Evolutionary conservation across 2,797 vertebrate species (phyloP), one percentile per base, ranked within the genome.

Genomic region (Rhinogobio ventralis): DNA sequence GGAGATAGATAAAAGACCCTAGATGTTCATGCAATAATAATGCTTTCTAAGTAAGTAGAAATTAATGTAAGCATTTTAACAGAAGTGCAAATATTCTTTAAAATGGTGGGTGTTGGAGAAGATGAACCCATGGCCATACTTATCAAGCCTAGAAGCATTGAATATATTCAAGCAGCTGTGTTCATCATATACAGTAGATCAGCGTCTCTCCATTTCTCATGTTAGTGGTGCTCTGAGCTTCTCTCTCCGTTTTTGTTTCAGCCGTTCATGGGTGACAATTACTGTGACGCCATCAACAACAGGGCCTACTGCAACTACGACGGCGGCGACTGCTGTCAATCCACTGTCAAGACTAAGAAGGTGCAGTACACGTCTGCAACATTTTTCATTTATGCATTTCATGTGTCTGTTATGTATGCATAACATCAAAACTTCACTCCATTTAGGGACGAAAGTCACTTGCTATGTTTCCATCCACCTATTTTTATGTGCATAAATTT

Each of bases 281-380:
- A 99, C 94, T 99, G 98, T 92, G 98, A 99, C 87, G 93, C 96
- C 79, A 94, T 96, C 92, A 99, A 99, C 95, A 99, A 99, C 92
- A 94, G 98, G 95, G 98, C 98, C 89, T 99, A 99, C 94, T 99
- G 98, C 91, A 97, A 97, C 93, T 99, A 99, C 0, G 98, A 99
- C 7, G 98, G 97, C 81, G 98, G 98, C 71, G 98, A 99, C 88
- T 99, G 98, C 95, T 99, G 98, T 4, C 94, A 97, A 85, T 98
- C 98, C 79, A 99, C 98, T 8, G 97, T 98, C 93, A 99, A 98
- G 93, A 98, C 97, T 87, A 99, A 98, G 94, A 98, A 97, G 97
- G 98, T 90, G 85, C 17, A 0, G 23, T 55, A 19, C 53, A 68
- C 15, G 10, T 36, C 28, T 23, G 5, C 25, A 74, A 39, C 20